Conservation (phyloP, 2,797 vertebrate species). For the Catharus ustulatus region DNA sequence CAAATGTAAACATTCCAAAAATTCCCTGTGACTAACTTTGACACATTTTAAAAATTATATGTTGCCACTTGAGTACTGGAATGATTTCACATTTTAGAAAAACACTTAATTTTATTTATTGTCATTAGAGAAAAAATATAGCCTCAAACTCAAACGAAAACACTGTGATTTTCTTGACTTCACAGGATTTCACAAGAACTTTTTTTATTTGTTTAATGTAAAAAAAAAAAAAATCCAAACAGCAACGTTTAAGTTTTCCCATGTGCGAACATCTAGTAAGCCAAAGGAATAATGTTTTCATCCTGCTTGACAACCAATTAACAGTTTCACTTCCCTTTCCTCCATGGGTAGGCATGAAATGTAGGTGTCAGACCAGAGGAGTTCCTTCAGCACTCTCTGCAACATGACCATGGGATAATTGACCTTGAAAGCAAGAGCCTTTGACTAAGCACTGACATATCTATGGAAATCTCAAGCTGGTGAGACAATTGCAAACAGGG, state of each 20-base stretch:
- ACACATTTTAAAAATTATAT: conserved; percentile 11
- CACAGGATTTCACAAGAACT: background rate
- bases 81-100: conserved; percentile 8
- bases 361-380: background rate
- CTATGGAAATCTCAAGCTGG: background rate
- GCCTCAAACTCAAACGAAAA: background rate
- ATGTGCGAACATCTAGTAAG: background rate
- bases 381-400: background rate
- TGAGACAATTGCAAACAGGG: background rate
- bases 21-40: background rate
- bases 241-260: background rate
- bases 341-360: background rate
- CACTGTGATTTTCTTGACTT: background rate
- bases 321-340: conserved; percentile 1
- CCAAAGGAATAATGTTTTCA: background rate
- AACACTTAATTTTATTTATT: background rate
- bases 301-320: background rate
- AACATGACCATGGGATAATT: background rate
- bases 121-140: background rate
- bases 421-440: conserved; percentile 13
- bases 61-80: background rate
- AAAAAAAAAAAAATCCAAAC: background rate
- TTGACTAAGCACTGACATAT: background rate
- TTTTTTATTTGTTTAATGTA: background rate
- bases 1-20: conserved; percentile 50